phyloP scores from a whole-genome alignment of 2,797 vertebrate species.

The Propithecus deckenii region DNA sequence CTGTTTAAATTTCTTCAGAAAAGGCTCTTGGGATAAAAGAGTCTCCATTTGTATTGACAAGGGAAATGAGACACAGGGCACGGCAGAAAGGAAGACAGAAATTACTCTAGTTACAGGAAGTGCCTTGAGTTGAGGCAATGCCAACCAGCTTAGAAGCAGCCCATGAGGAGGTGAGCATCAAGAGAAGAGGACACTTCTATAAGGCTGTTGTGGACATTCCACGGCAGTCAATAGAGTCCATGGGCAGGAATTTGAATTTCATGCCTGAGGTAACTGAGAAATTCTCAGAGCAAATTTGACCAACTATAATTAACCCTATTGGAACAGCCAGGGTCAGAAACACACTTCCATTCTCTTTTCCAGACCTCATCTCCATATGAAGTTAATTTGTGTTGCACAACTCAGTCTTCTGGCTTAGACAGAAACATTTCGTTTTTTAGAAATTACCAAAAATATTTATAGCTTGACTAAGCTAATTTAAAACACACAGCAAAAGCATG shows the following conservation, averaged over 20 bases:
- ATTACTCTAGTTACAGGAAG: neutral
- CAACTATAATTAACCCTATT: neutral
- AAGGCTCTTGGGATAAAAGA: neutral
- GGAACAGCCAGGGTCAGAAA: neutral
- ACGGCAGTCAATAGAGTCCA: neutral
- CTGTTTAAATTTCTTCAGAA: neutral
- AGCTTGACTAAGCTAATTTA: conserved; percentile 59
- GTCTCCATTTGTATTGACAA: neutral
- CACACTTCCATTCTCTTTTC: neutral
- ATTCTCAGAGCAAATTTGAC: neutral
- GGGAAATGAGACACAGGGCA: neutral
- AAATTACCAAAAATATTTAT: conserved; percentile 75
- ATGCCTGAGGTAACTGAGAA: neutral
- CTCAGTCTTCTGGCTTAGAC: conserved; percentile 48
- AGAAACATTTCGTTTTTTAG: conserved; percentile 62
- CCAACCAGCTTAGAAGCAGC: neutral
- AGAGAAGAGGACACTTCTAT: accelerated
- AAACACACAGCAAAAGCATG: conserved; percentile 55
- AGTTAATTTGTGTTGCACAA: conserved; percentile 68
- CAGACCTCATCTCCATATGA: conserved; percentile 35
- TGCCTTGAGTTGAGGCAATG: neutral
- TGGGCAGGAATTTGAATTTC: neutral
- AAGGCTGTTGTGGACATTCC: neutral
- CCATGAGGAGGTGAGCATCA: neutral
- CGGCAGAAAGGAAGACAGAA: neutral